phyloP scores from a whole-genome alignment of 1,140 invertebrate genomes.

The Cyclina sinensis region DNA sequence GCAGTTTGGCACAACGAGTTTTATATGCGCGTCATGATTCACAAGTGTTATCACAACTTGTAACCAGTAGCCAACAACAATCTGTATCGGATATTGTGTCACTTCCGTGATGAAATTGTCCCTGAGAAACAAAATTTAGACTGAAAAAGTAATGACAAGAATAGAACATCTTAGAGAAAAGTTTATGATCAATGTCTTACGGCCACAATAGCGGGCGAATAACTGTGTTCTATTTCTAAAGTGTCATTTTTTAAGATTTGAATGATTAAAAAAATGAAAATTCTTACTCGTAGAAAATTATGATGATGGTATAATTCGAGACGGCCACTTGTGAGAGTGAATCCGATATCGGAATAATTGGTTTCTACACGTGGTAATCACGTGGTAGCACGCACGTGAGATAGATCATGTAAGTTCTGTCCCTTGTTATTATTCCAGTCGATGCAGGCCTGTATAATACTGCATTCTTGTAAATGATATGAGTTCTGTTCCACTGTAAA shows the following conservation, averaged over 20 bases:
- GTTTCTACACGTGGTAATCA: conserved; percentile 36
- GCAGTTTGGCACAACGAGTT: conserved; percentile 55
- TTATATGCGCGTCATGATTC: conserved; percentile 19
- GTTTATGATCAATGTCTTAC: too few relatives aligned
- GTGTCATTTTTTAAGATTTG: too few relatives aligned
- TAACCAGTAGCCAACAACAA: conserved; percentile 41
- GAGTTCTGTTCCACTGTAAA: conserved; percentile 77
- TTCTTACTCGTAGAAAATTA: conserved; percentile 58
- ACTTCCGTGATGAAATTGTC: conserved; percentile 14
- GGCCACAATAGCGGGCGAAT: too few relatives aligned
- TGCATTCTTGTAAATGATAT: conserved; percentile 78
- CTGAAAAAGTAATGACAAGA: too few relatives aligned
- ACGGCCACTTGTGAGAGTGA: conserved; percentile 74
- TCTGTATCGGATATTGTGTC: conserved; percentile 26
- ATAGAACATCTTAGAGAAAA: too few relatives aligned
- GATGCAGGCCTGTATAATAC: conserved; percentile 75
- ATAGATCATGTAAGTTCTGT: conserved; percentile 72
- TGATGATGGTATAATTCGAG: conserved; percentile 68
- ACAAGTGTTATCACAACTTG: not conserved
- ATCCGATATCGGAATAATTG: conserved; percentile 45
- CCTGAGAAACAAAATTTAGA: not conserved
- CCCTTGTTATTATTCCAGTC: not conserved
- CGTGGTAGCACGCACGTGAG: conserved; percentile 75
- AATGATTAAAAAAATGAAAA: too few relatives aligned
- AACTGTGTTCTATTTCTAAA: too few relatives aligned